These are phyloP conservation scores for Cichladusa arquata DNA, from an alignment of 2,113 vertebrate genomes.

Conservation along the genomic window DNA sequence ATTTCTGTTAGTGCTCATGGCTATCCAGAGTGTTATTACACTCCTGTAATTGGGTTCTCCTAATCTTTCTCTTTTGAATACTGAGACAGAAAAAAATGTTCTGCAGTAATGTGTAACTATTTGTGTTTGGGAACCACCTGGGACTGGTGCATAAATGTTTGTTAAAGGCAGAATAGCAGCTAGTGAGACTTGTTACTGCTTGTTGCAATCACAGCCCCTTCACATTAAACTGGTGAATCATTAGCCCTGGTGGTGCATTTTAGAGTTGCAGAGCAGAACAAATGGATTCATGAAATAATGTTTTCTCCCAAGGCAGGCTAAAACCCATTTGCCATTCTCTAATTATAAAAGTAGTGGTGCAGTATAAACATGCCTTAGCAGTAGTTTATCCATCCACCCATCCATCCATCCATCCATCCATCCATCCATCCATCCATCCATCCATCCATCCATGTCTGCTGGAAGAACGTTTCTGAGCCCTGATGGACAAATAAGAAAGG, in stretches of 20 bases:
- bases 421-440: background rate
- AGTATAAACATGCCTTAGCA: background rate
- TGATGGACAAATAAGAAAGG: background rate
- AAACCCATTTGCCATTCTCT: background rate
- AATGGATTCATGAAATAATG: slow-evolving; percentile 9
- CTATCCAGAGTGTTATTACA: background rate
- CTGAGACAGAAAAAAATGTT: background rate
- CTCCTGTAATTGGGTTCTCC: background rate
- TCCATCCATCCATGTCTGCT: background rate
- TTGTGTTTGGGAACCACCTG: background rate
- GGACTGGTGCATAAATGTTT: background rate
- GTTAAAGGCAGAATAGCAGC: background rate
- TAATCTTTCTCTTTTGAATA: background rate
- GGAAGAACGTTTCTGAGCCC: background rate
- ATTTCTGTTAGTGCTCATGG: background rate
- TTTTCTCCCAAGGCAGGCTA: background rate
- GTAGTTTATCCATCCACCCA: background rate
- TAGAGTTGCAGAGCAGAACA: slow-evolving; percentile 46
- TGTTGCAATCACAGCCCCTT: background rate
- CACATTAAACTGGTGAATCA: slow-evolving; percentile 70
- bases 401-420: background rate
- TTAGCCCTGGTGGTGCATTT: slow-evolving; percentile 58
- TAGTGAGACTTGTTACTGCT: slow-evolving; percentile 3
- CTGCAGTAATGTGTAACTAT: background rate
- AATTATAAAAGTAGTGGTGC: background rate